A percentile compares a stretch with the other conserved stretches of the same genome.
phyloP scores from a whole-genome alignment of 2,113 vertebrate species.

The Thalassarche chlororhynchos region DNA sequence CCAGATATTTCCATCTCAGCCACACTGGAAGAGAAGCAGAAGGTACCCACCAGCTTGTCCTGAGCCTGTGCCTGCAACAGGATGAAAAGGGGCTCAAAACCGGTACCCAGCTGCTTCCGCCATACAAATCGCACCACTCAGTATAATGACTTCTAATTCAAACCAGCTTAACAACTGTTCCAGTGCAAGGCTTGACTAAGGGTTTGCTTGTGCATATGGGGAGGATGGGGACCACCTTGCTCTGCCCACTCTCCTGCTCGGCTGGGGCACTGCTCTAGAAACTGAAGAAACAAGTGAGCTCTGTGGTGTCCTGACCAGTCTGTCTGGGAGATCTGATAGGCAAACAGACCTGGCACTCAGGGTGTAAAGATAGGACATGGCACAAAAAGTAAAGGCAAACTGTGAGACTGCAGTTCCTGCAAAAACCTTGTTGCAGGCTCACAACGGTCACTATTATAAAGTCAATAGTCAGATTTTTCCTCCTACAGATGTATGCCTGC shows the following conservation, averaged over 20 bases:
- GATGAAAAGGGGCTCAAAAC: neutral
- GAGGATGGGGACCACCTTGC: neutral
- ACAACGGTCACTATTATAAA: neutral
- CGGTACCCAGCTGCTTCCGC: neutral
- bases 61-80: neutral
- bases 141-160: neutral
- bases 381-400: neutral
- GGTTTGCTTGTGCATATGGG: neutral
- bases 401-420: fast-evolving
- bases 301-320: neutral
- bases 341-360: neutral
- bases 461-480: neutral
- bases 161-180: neutral
- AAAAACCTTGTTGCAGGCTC: neutral
- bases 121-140: neutral
- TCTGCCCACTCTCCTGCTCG: neutral
- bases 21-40: neutral
- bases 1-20: neutral
- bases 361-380: fast-evolving
- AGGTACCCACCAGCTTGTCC: neutral
- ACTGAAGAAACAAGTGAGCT: neutral
- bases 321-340: neutral
- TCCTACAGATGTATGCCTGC: fast-evolving
- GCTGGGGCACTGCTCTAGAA: neutral
- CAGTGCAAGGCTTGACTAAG: neutral